Base-by-base conservation (phyloP, 2,113 vertebrate species). In the Paradisaea rubra region DNA sequence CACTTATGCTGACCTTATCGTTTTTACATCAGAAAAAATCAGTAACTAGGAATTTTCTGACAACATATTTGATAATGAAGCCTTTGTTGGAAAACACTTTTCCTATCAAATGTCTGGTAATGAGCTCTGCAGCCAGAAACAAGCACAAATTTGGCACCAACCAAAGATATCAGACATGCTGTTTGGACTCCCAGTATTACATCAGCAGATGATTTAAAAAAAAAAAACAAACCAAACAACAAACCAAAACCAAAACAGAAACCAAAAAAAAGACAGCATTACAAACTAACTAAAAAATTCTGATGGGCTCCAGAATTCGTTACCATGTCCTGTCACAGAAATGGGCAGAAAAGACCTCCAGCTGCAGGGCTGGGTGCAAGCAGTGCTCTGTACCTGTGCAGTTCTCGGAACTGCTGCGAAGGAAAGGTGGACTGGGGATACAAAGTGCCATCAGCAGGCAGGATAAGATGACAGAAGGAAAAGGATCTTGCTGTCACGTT, bases 391-490 rank as follows among this genome's bases (percentile, higher is more conserved):
- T 8, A 53, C 13, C 37, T 16, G 2, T 11, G 10, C 59, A 88
- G 59, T 24, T 61, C 83, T 20, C 0, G 0, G 64, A 42, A 17
- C 45, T 56, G 47, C 47, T 60, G 60, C 0, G 20, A 23, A 81
- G 53, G 30, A 73, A 91, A 63, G 76, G 82, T 63, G 35, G 45
- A 4, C 49, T 81, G 68, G 52, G 80, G 47, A 64, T 82, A 69
- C 1, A 0, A 44, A 83, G 35, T 22, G 44, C 56, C 44, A 92
- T 68, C 87, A 89, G 81, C 49, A 76, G n/a, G 66, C 61, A 77
- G 45, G 81, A 70, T 21, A 69, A 81, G 63, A 81, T 33, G 69
- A 88, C 88, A 95, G 84, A 90, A 91, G 87, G 84, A 86, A 89
- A 88, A 81, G 37, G 28, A 53, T n/a, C 49, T 77, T 64, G 60